A percentile compares a stretch with the other conserved stretches of the same genome.
Evolutionary conservation across 2,113 vertebrate genomes (phyloP).

Genomic region (Panurus biarmicus): DNA sequence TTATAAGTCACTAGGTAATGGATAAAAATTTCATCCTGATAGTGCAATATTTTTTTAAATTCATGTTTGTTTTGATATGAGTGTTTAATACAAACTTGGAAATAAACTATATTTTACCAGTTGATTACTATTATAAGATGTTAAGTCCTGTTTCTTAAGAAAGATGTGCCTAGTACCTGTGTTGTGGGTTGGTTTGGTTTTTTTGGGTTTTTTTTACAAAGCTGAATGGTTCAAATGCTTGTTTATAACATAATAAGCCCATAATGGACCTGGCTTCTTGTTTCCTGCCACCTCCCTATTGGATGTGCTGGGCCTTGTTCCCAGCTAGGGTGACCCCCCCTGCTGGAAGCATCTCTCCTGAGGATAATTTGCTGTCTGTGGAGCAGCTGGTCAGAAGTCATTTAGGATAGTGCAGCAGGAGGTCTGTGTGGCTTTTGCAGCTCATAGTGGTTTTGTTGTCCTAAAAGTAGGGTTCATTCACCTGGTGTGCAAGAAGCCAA

Average conservation of each 20-base stretch:
- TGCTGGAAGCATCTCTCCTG: neutral
- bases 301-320: neutral
- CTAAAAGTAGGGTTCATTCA: neutral
- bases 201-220: constrained; percentile 8
- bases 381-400: neutral
- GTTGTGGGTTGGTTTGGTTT: neutral
- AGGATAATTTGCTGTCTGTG: neutral
- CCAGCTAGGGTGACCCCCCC: neutral
- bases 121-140: constrained; percentile 33
- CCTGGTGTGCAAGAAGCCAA: neutral
- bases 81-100: constrained; percentile 44
- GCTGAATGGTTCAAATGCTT: constrained; percentile 4
- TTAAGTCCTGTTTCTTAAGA: constrained; percentile 13
- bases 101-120: constrained; percentile 37
- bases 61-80: constrained; percentile 33
- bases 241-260: neutral
- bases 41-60: constrained; percentile 13
- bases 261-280: neutral
- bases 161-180: constrained; percentile 49
- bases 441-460: neutral
- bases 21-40: constrained; percentile 23
- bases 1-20: neutral
- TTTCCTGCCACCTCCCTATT: neutral
- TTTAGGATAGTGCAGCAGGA: neutral
- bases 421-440: neutral